Percentiles rank a stretch among this genome's conserved stretches.
Evolutionary conservation across 2,113 vertebrate species (phyloP).

Genomic region (Formicarius rufipectus): DNA sequence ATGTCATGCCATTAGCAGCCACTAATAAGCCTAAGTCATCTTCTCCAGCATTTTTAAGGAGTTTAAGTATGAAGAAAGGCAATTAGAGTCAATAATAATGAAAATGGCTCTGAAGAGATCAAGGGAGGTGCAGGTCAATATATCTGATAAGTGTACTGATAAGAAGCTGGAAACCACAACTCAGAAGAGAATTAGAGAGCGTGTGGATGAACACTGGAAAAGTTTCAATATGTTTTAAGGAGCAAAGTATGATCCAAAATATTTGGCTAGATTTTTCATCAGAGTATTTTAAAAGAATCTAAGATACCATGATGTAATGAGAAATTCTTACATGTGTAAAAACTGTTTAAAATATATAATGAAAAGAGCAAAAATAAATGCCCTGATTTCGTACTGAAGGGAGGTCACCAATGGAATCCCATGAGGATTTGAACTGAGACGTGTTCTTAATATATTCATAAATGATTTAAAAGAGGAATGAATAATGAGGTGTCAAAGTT

Average conservation of each 20-base stretch:
- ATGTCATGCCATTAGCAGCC: neutral
- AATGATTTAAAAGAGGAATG: constrained; percentile 8
- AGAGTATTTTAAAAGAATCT: neutral
- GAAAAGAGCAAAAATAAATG: constrained; percentile 29
- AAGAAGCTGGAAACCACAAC: neutral
- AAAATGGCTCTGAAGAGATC: neutral
- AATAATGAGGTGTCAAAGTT: constrained; percentile 19
- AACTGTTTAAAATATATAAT: neutral
- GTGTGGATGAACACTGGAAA: neutral
- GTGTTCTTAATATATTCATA: constrained; percentile 10
- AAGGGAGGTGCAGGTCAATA: neutral
- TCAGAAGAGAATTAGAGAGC: neutral
- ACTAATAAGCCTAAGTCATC: neutral
- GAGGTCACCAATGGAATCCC: neutral
- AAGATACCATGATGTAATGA: neutral
- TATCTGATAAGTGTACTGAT: neutral
- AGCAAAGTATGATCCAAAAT: neutral
- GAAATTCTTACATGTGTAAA: neutral
- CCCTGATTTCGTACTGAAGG: neutral
- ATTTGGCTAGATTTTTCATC: neutral
- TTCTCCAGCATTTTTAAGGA: neutral
- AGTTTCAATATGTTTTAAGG: neutral
- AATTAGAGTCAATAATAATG: neutral
- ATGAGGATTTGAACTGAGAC: neutral
- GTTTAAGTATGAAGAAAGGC: neutral